Percentiles rank a stretch among this genome's conserved stretches.
Evolutionary conservation across 92 coral and sea anemone genomes (phyloP).

Genomic region (Palythoa caribaeorum): DNA sequence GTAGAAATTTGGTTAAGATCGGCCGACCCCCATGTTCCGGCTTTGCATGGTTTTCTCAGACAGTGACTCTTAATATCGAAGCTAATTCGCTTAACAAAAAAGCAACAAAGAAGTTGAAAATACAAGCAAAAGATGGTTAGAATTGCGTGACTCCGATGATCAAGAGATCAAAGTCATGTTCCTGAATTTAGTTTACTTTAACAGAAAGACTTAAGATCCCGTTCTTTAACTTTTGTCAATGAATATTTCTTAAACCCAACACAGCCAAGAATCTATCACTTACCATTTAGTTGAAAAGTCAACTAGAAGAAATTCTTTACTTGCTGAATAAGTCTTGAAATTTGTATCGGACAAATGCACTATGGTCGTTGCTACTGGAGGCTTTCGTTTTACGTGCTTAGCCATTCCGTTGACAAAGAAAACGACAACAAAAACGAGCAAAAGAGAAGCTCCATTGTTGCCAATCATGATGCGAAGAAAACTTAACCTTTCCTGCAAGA

Average conservation of each 20-base stretch:
- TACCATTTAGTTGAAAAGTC: constrained; percentile 44
- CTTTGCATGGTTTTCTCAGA: too few relatives aligned
- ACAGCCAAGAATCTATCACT: background rate
- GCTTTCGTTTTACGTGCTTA: background rate
- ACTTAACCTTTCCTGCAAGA: background rate
- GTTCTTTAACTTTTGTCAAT: background rate
- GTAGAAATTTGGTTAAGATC: too few relatives aligned
- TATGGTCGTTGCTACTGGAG: background rate
- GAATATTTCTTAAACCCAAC: background rate
- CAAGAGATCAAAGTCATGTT: too few relatives aligned
- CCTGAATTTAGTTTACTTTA: too few relatives aligned
- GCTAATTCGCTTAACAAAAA: too few relatives aligned
- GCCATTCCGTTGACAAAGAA: constrained; percentile 10
- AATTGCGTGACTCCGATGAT: too few relatives aligned
- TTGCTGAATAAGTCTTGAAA: constrained; percentile 30
- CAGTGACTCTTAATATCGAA: background rate
- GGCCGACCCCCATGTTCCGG: too few relatives aligned
- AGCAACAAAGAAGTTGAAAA: too few relatives aligned
- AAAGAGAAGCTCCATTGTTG: background rate
- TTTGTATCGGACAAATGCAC: constrained; percentile 30
- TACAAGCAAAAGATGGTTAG: too few relatives aligned
- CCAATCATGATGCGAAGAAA: constrained; percentile 1
- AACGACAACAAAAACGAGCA: background rate
- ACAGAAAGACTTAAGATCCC: too few relatives aligned
- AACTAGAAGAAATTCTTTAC: constrained; percentile 24